phyloP scores from a whole-genome alignment of 1,140 invertebrate genomes.

The silkworm (Bombyx mori) region DNA sequence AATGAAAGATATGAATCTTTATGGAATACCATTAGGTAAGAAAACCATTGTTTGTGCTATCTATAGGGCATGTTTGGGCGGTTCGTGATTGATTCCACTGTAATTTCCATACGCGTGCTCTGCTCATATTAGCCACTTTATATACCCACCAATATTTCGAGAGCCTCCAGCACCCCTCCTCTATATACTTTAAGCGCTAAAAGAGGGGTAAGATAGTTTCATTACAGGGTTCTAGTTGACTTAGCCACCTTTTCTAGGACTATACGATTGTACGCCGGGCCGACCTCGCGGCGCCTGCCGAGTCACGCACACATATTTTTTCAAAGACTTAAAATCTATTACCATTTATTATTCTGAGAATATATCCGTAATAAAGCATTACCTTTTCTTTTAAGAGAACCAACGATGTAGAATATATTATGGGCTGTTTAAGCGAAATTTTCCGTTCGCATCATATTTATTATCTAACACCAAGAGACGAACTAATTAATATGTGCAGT shows the following conservation, averaged over 20 bases:
- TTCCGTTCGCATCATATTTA: too few species aligned
- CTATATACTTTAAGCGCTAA: slow-evolving; percentile 12
- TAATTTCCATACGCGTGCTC: slow-evolving; percentile 68
- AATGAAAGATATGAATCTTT: slow-evolving; percentile 37
- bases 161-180: slow-evolving; percentile 17
- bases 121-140: slow-evolving; percentile 60
- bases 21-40: slow-evolving; percentile 49
- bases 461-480: too few species aligned
- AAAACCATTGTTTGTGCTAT: slow-evolving; percentile 53
- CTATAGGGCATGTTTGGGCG: slow-evolving; percentile 52
- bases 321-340: slow-evolving; percentile 48
- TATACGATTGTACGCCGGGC: slow-evolving; percentile 51
- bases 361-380: slow-evolving; percentile 14
- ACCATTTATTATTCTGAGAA: slow-evolving; percentile 26
- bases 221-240: slow-evolving; percentile 31
- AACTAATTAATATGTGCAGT: too few species aligned
- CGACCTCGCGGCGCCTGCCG: slow-evolving; percentile 63
- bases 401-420: too few species aligned
- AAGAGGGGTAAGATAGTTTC: slow-evolving; percentile 22
- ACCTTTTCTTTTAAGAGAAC: too few species aligned
- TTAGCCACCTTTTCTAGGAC: slow-evolving; percentile 46
- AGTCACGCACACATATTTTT: slow-evolving; percentile 66
- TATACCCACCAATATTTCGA: slow-evolving; percentile 30
- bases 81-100: slow-evolving; percentile 67
- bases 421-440: too few species aligned